phyloP scores from a whole-genome alignment of 2,888 invertebrate genomes.

The Dyspetes luteomarginatus region DNA sequence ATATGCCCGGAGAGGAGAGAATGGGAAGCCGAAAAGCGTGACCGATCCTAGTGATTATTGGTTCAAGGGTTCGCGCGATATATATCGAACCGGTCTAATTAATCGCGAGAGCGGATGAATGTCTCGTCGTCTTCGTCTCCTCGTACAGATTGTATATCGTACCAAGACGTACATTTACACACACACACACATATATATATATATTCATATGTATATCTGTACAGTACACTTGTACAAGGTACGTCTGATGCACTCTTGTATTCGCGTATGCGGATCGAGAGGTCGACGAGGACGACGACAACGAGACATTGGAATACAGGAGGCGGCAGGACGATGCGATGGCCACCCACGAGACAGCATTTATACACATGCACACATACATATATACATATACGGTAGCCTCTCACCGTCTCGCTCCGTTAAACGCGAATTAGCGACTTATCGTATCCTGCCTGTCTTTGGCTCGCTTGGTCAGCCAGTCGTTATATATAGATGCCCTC shows the following conservation, averaged over 20 bases:
- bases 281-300: slow-evolving; percentile 38
- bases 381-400: slow-evolving; percentile 46
- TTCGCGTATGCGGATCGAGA: slow-evolving; percentile 48
- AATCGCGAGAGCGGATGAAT: slow-evolving; percentile 72
- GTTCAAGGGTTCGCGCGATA: slow-evolving; percentile 71
- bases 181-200: no score
- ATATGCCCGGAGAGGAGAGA: slow-evolving; percentile 29
- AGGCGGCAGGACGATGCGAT: slow-evolving; percentile 63
- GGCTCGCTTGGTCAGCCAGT: slow-evolving; percentile 59
- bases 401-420: slow-evolving; percentile 70
- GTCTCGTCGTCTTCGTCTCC: slow-evolving; percentile 62
- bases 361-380: slow-evolving; percentile 20
- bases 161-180: no score
- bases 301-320: slow-evolving; percentile 53
- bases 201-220: no score
- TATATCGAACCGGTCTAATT: slow-evolving; percentile 79
- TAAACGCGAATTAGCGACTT: slow-evolving; percentile 80
- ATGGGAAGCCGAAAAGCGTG: slow-evolving; percentile 76
- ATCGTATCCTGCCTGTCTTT: slow-evolving; percentile 72
- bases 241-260: slow-evolving; percentile 50
- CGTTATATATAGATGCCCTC: slow-evolving; percentile 56
- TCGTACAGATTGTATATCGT: slow-evolving; percentile 57
- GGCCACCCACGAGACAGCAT: slow-evolving; percentile 78
- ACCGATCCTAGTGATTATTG: slow-evolving; percentile 74
- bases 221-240: slow-evolving; percentile 26